Base-by-base conservation (phyloP, 1,140 invertebrate species). In the Reticulitermes speratus region DNA sequence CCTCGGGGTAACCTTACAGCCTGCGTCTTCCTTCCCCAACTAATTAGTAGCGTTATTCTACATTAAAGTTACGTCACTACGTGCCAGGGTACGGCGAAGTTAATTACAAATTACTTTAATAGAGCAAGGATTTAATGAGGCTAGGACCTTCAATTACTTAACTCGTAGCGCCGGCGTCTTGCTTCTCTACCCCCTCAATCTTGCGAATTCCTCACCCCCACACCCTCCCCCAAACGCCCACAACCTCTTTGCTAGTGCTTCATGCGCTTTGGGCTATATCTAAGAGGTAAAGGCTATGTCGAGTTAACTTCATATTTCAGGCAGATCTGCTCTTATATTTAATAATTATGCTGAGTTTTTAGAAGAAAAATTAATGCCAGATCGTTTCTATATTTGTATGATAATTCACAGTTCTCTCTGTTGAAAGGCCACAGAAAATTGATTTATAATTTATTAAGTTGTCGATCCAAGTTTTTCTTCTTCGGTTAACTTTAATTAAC, bases 61-160 rank as follows among this genome's bases (percentile, higher is more conserved):
- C 87, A 87, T 87, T 87, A 85, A 81, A 69, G 84, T 87, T 84
- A 87, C 87, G 87, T 87, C 87, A 84, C 87, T 30, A 52, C 75
- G 86, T 75, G 86, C 86, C 75, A 75, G 65, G 65, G 65, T 75
- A 75, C n/a, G 82, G 44, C 87, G 84, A 89, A 89, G 88, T 89
- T 89, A 89, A 89, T 89, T 89, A 89, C 88, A 89, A 89, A 89
- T 89, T 88, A 89, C 88, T 88, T 88, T 89, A 89, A 89, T 89
- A 88, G 88, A 89, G 88, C 87, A 89, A 89, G 87, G 88, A 89
- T 89, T 89, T 89, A 89, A 89, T 89, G 88, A 89, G 88, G 86
- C 87, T 87, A 87, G 87, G 87, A 88, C 87, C 87, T 88, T 86
- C 87, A 88, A 88, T 88, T 88, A 88, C 87, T 87, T 87, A 87